Percentiles rank a stretch among this genome's conserved stretches.
Evolutionary conservation across 2,797 vertebrate genomes (phyloP).

Genomic region (Rhodeus uyekii): DNA sequence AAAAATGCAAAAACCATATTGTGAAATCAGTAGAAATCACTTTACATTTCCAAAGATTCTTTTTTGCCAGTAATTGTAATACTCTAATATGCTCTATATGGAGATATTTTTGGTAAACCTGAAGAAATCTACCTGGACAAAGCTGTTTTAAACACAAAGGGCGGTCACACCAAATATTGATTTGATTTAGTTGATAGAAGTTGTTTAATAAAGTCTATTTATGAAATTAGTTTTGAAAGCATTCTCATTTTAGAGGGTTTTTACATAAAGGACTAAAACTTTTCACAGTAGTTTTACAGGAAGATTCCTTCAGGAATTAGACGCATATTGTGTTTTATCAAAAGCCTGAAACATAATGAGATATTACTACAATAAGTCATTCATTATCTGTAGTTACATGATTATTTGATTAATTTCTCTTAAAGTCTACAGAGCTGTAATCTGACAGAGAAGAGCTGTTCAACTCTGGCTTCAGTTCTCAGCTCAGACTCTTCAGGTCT

Average conservation of each 20-base stretch:
- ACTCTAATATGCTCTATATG: background rate
- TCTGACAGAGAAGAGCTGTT: background rate
- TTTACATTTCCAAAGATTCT: background rate
- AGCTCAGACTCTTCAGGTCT: background rate
- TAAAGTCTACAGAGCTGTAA: background rate
- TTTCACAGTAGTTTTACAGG: background rate
- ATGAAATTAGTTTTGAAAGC: background rate
- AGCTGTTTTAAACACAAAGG: no score
- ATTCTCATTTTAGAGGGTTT: no score
- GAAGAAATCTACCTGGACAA: no score
- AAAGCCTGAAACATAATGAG: background rate
- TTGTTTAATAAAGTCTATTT: background rate
- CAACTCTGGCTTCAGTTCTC: background rate
- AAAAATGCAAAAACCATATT: no score
- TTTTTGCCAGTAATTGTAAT: background rate
- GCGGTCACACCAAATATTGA: background rate
- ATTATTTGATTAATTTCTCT: background rate
- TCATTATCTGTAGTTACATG: background rate
- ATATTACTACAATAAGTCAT: background rate
- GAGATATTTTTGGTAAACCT: no score
- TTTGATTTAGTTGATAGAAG: background rate
- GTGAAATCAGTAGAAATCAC: no score
- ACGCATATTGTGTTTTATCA: background rate
- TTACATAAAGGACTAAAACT: background rate
- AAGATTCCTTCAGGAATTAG: no score